Percentiles rank a stretch among this genome's conserved stretches.
Conservation (phyloP, 1,140 invertebrate species). For the Calosoma granatense region DNA sequence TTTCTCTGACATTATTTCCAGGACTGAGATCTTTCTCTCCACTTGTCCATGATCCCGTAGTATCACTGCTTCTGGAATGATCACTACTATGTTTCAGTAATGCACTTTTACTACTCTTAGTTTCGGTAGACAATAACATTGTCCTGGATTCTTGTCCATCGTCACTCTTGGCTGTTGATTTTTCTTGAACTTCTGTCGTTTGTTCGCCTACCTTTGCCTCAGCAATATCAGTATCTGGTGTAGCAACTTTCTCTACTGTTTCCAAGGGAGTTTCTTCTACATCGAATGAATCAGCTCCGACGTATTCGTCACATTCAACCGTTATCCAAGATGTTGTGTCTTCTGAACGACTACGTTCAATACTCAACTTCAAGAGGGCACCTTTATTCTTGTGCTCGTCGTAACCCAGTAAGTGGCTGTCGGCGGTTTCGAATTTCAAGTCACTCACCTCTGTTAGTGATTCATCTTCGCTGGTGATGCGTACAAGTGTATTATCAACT, state of each 20-base stretch:
- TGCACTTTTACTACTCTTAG: slow-evolving; percentile 25
- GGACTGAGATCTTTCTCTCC: slow-evolving; percentile 42
- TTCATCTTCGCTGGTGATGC: slow-evolving; percentile 50
- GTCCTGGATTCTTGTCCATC: slow-evolving; percentile 33
- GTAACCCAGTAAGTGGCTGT: slow-evolving; percentile 24
- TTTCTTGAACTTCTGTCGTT: slow-evolving; percentile 10
- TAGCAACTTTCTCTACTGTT: slow-evolving; percentile 31
- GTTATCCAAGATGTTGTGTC: slow-evolving; percentile 51
- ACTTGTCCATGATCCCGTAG: slow-evolving; percentile 41
- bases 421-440: slow-evolving; percentile 34
- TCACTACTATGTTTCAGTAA: slow-evolving; percentile 50
- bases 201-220: slow-evolving; percentile 22
- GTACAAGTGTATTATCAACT: slow-evolving; percentile 36
- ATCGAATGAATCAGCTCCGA: slow-evolving; percentile 41
- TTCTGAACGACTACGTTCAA: slow-evolving; percentile 44
- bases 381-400: slow-evolving; percentile 32
- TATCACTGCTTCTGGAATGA: slow-evolving; percentile 53
- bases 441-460: slow-evolving; percentile 51
- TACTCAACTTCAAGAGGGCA: slow-evolving; percentile 34
- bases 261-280: slow-evolving; percentile 28
- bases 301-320: slow-evolving; percentile 49
- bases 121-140: slow-evolving; percentile 12
- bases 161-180: neutral
- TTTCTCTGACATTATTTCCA: slow-evolving; percentile 39
- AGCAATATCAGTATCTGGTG: slow-evolving; percentile 30